These are phyloP conservation scores for Sebastes vulpes DNA, from an alignment of 2,797 vertebrate species.

Conservation along the genomic window DNA sequence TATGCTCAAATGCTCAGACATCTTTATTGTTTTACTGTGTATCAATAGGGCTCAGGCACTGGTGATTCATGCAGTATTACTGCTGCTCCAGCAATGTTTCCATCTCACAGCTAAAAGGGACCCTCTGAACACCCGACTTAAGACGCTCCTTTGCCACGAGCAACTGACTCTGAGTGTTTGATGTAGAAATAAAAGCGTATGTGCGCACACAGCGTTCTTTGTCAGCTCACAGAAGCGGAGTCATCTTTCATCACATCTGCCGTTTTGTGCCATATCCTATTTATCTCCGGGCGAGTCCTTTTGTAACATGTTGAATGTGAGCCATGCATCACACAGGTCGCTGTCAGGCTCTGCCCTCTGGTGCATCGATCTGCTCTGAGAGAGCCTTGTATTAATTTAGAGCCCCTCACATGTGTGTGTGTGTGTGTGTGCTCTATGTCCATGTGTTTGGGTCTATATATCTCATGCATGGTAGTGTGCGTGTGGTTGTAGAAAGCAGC, in stretches of 20 bases:
- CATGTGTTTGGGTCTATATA: not conserved
- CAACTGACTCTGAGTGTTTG: slow-evolving; percentile 25
- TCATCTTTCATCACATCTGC: slow-evolving; percentile 57
- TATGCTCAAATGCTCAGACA: not conserved
- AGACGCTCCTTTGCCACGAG: slow-evolving; percentile 29
- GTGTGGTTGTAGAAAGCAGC: not conserved
- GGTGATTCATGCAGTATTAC: slow-evolving; percentile 29
- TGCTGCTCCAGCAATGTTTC: not conserved
- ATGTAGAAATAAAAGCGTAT: slow-evolving; percentile 49
- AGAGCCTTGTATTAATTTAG: slow-evolving; percentile 24
- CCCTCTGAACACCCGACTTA: not conserved
- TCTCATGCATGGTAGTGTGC: not conserved
- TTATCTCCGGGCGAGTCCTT: slow-evolving; percentile 59
- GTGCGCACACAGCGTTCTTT: slow-evolving; percentile 13
- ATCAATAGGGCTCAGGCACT: not conserved
- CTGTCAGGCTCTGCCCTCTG: slow-evolving; percentile 32
- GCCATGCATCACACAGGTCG: slow-evolving; percentile 53
- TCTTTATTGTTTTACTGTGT: slow-evolving; percentile 20
- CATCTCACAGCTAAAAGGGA: slow-evolving; percentile 1
- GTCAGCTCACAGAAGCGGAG: slow-evolving; percentile 15
- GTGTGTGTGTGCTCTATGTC: not conserved
- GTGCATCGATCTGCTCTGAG: slow-evolving; percentile 36
- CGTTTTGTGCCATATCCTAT: slow-evolving; percentile 32
- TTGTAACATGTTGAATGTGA: slow-evolving; percentile 53
- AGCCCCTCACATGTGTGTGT: not conserved